A percentile compares a stretch with the other conserved stretches of the same genome.
Conservation (phyloP, 2,888 invertebrate genomes). For the Acanthosoma haemorrhoidale region DNA sequence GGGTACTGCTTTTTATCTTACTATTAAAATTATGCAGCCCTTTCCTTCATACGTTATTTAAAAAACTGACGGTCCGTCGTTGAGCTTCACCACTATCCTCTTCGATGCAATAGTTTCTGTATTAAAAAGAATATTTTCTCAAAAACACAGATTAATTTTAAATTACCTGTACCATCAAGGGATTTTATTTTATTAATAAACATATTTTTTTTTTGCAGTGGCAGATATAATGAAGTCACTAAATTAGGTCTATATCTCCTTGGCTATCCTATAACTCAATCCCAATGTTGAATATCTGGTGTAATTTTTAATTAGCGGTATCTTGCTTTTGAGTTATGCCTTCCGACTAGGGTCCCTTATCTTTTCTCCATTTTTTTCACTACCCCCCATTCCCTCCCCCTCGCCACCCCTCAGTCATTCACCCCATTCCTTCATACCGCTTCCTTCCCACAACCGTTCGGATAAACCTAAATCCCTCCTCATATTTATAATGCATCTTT, state of each 20-base stretch:
- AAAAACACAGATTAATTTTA: too few species aligned
- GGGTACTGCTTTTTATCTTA: too few species aligned
- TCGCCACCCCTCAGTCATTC: constrained; percentile 20
- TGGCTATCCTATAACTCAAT: constrained; percentile 38
- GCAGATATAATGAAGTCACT: constrained; percentile 38
- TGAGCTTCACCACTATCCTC: too few species aligned
- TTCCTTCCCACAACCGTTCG: constrained; percentile 5
- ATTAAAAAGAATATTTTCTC: too few species aligned
- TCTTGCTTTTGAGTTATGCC: constrained; percentile 40
- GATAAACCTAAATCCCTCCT: constrained; percentile 25
- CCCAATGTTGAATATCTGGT: constrained; percentile 39
- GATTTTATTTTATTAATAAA: background rate
- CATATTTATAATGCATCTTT: constrained; percentile 14
- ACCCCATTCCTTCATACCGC: constrained; percentile 1
- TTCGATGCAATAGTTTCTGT: too few species aligned
- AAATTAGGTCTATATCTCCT: constrained; percentile 39
- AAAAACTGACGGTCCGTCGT: too few species aligned
- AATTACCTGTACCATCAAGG: background rate
- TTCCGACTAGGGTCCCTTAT: constrained; percentile 39
- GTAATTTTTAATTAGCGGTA: constrained; percentile 41
- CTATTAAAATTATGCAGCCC: too few species aligned
- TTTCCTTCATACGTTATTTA: too few species aligned
- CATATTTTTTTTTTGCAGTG: background rate
- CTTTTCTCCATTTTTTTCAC: constrained; percentile 37
- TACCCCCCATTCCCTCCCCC: constrained; percentile 29